Evolutionary conservation across 2,113 vertebrate genomes (phyloP), one percentile per base, ranked within the genome.

Genomic region (Pelodiscus sinensis): DNA sequence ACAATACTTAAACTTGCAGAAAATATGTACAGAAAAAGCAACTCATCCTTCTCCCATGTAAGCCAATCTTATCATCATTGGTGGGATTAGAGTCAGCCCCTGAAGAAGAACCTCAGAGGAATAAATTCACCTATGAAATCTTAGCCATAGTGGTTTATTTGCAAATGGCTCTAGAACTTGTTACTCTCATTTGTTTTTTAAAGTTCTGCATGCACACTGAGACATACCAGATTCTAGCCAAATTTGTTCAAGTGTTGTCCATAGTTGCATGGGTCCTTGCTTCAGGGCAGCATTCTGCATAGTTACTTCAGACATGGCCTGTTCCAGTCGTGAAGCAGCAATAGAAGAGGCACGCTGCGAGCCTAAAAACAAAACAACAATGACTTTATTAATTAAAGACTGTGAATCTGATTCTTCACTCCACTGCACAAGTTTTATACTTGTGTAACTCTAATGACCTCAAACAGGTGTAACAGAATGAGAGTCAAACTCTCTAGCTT

Each of bases 201-300:
- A 18, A 93, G 35, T 22, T 89, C 55, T 35, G 27, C 38, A 25
- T 6, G 51, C n/a, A 58, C 12, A 55, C 29, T 57, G 82, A 27
- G 12, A 97, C 98, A 96, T 98, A 99, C 99, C 99, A 94, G 99
- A 98, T 96, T 99, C 99, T 31, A 99, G 98, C 99, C 99, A 99
- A 84, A 99, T 99, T 97, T 98, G 98, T 91, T 99, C 99, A 89
- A 99, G 98, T 1, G 98, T 98, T 92, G 98, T 98, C 99, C 99
- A 99, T 85, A 99, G 98, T 93, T 99, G 98, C 96, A 98, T 90
- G 71, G 99, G 99, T 44, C 99, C 99, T 58, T 99, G 99, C 82
- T 98, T 99, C 85, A 98, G 98, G 27, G 97, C 79, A 1, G 98
- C 98, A 96, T 98, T 99, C 82, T 98, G 96, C 95, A 98, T 85